These are phyloP conservation scores for Teleogryllus occipitalis DNA, from an alignment of 1,140 invertebrate genomes.

Conservation along the genomic window DNA sequence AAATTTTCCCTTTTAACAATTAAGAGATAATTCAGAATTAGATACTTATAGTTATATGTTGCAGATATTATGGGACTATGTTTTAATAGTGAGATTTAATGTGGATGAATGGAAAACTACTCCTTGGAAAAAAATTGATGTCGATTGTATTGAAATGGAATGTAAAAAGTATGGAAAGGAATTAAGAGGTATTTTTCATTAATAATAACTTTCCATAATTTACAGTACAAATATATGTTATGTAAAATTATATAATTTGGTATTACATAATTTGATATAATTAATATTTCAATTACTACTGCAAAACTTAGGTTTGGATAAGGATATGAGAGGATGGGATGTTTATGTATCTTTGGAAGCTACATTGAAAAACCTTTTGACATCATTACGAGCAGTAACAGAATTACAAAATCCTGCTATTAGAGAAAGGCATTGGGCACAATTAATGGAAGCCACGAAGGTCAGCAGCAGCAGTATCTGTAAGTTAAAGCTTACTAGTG, in stretches of 20 bases:
- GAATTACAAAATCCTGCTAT: constrained; percentile 93
- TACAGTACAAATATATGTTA: too few relatives aligned
- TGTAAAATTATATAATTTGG: too few relatives aligned
- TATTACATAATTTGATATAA: too few relatives aligned
- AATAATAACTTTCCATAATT: not conserved
- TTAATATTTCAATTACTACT: not conserved
- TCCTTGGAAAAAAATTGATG: constrained; percentile 85
- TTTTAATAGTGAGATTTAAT: constrained; percentile 66
- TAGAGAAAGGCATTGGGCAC: constrained; percentile 83
- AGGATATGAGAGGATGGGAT: constrained; percentile 77
- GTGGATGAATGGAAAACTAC: constrained; percentile 89
- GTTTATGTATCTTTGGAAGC: constrained; percentile 61
- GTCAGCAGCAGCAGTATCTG: constrained; percentile 37
- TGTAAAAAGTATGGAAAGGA: constrained; percentile 87
- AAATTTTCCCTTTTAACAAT: too few relatives aligned
- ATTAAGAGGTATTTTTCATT: constrained; percentile 41
- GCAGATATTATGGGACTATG: constrained; percentile 82
- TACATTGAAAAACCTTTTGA: constrained; percentile 75
- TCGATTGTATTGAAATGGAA: constrained; percentile 89
- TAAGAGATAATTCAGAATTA: too few relatives aligned
- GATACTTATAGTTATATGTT: not conserved
- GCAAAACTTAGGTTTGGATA: constrained; percentile 56
- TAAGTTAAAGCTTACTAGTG: not conserved
- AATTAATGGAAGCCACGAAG: constrained; percentile 85
- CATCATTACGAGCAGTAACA: constrained; percentile 81